Evolutionary conservation across 2,797 vertebrate species (phyloP), one percentile per base, ranked within the genome.

Genomic region (Alca torda): DNA sequence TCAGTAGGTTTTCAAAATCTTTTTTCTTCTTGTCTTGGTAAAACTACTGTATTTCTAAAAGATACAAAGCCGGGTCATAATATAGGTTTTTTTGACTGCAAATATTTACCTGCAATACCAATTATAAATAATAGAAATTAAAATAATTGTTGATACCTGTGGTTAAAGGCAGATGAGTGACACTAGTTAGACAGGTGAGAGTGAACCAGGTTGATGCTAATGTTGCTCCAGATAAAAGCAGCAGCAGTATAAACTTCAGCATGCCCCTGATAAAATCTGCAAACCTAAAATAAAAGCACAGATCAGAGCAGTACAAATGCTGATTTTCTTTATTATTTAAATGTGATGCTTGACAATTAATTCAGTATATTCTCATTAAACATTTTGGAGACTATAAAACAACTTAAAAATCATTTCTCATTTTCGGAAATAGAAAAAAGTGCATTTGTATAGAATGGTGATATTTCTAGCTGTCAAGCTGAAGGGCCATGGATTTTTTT

Each of bases 241-340:
- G 98, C 93, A 99, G 98, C 89, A 99, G 98, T 94, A 99, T 99
- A 82, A 99, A 98, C 97, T 99, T 99, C 98, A 99, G 98, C 98
- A 99, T 99, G 57, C 99, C 99, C 9, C 99, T 98, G 96, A 99
- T 99, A 85, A 98, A 99, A 98, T 99, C 99, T 80, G 99, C 99
- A 98, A 99, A 99, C 96, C 99, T 99, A 97, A 57, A 94, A 95
- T 6, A 95, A 68, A 94, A 95, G 64, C 78, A 96, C 19, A 94
- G 33, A 94, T 95, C 70, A 96, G 92, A 96, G 20, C 19, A 93
- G 43, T 41, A 91, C 6, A 84, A 86, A 87, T 39, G 18, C 31
- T 10, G 7, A 89, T 85, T 89, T 95, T 83, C 61, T 13, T 13
- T 59, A 85, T 48, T 86, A 78, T 78, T 92, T 93, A 94, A 84